phyloP scores from a whole-genome alignment of 2,888 invertebrate genomes.

The Spialia ferax region DNA sequence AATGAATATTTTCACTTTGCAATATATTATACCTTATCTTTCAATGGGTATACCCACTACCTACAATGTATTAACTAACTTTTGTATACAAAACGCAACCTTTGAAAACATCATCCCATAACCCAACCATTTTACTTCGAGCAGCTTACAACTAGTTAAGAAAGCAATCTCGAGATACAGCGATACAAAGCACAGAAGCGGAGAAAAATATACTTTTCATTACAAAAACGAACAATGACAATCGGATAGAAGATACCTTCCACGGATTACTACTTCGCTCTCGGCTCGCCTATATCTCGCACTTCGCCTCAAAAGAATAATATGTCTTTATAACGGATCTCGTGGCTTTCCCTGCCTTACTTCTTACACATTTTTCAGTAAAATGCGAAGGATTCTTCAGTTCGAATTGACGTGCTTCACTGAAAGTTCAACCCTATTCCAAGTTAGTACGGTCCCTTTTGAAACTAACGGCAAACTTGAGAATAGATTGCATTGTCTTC shows the following conservation, averaged over 20 bases:
- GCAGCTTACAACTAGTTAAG: slow-evolving; percentile 42
- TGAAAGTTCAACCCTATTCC: slow-evolving; percentile 53
- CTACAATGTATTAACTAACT: neutral
- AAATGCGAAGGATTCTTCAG: slow-evolving; percentile 79
- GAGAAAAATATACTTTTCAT: slow-evolving; percentile 80
- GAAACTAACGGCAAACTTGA: slow-evolving; percentile 48
- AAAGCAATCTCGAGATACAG: slow-evolving; percentile 50
- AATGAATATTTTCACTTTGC: no score
- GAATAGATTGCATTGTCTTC: slow-evolving; percentile 84
- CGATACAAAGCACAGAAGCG: slow-evolving; percentile 60
- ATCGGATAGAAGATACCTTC: slow-evolving; percentile 77
- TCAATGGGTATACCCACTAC: no score
- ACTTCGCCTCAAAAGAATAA: slow-evolving; percentile 82
- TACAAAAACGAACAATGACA: slow-evolving; percentile 78
- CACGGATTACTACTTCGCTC: slow-evolving; percentile 79
- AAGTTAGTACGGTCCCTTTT: slow-evolving; percentile 47
- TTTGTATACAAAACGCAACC: neutral
- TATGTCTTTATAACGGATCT: slow-evolving; percentile 85
- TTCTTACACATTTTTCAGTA: slow-evolving; percentile 82
- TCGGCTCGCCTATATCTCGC: slow-evolving; percentile 72
- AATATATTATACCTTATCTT: no score
- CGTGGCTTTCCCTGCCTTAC: slow-evolving; percentile 80
- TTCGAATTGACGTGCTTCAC: slow-evolving; percentile 50
- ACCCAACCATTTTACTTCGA: slow-evolving; percentile 34
- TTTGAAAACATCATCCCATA: neutral